Evolutionary conservation across 2,888 invertebrate species (phyloP).

Genomic region (Stramonita haemastoma): DNA sequence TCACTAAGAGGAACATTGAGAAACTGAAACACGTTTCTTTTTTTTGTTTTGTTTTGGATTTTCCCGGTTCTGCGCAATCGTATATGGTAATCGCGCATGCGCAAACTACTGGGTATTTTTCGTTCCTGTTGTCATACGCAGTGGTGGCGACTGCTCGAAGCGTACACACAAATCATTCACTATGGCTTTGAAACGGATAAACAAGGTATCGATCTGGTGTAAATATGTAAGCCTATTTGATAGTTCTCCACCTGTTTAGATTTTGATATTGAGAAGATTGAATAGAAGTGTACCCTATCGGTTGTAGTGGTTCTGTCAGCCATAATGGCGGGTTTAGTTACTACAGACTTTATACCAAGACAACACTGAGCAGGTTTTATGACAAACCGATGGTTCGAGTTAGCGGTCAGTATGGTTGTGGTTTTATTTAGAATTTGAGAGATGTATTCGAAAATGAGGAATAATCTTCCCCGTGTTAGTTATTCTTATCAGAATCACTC

Average conservation of each 20-base stretch:
- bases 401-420: too few species aligned
- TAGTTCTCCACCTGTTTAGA: neutral
- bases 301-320: neutral
- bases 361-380: too few species aligned
- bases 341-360: neutral
- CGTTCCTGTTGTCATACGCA: slow-evolving; percentile 13
- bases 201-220: slow-evolving; percentile 59
- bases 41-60: neutral
- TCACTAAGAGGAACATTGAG: neutral
- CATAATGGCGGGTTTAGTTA: slow-evolving; percentile 5
- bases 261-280: neutral
- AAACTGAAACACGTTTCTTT: neutral
- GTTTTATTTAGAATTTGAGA: too few species aligned
- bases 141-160: slow-evolving; percentile 17
- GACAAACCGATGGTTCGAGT: too few species aligned
- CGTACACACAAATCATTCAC: slow-evolving; percentile 21
- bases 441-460: too few species aligned
- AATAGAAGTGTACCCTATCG: neutral
- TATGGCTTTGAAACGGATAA: slow-evolving; percentile 72
- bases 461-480: too few species aligned
- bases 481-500: too few species aligned
- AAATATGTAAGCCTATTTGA: slow-evolving; percentile 29
- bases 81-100: slow-evolving; percentile 27
- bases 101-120: slow-evolving; percentile 25
- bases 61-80: slow-evolving; percentile 30